Conservation (phyloP, 1,140 invertebrate species). For the Teleogryllus occipitalis region DNA sequence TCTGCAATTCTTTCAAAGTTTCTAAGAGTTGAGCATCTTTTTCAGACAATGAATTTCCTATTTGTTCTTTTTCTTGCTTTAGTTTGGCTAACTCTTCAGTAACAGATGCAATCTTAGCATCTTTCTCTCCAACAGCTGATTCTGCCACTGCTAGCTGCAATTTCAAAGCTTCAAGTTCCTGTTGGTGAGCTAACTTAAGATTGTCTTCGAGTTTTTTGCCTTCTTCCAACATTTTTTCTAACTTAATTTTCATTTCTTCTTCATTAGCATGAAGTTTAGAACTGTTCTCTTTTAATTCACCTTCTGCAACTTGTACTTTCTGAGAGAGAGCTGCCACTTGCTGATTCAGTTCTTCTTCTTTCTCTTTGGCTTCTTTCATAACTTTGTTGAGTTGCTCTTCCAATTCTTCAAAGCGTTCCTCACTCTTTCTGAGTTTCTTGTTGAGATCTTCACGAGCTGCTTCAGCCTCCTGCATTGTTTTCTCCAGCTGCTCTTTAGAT, state of each 20-base stretch:
- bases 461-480: conserved; percentile 14
- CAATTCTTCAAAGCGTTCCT: conserved; percentile 20
- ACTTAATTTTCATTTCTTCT: conserved; percentile 23
- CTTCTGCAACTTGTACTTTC: conserved; percentile 1
- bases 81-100: conserved; percentile 23
- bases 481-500: neutral
- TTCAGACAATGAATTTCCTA: conserved; percentile 34
- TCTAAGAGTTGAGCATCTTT: conserved; percentile 9
- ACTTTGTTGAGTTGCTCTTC: conserved; percentile 26
- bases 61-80: conserved; percentile 33
- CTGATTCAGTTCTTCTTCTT: conserved; percentile 28
- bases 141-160: conserved; percentile 15
- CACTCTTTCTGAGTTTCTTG: conserved; percentile 25
- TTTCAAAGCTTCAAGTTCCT: conserved; percentile 28
- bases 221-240: neutral
- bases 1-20: conserved; percentile 2
- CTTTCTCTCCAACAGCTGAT: conserved; percentile 2
- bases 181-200: neutral
- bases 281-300: conserved; percentile 33
- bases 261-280: conserved; percentile 38
- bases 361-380: conserved; percentile 30
- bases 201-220: neutral
- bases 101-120: conserved; percentile 10
- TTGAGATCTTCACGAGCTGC: conserved; percentile 18
- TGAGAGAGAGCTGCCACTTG: neutral